These are phyloP conservation scores for Hydrolagus affinis DNA, from an alignment of 2,113 vertebrate genomes.

Conservation along the genomic window DNA sequence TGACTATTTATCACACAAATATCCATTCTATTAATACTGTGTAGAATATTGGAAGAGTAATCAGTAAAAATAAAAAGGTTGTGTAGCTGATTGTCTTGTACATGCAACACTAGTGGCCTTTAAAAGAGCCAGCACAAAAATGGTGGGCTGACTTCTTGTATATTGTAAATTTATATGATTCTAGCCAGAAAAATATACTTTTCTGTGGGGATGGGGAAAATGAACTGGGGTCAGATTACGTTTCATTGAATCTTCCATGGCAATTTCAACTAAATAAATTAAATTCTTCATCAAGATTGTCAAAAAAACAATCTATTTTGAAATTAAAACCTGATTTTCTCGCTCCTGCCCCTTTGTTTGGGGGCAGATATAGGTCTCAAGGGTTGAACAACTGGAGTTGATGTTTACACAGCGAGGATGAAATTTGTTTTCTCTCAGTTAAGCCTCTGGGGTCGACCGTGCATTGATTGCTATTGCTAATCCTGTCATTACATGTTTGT, in stretches of 20 bases:
- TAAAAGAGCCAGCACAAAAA: too few species aligned
- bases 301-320: neutral
- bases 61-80: too few species aligned
- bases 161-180: too few species aligned
- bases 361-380: neutral
- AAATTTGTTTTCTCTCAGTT: neutral
- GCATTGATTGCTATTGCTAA: too few species aligned
- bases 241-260: too few species aligned
- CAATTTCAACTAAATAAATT: too few species aligned
- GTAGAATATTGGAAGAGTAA: neutral
- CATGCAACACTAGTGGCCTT: too few species aligned
- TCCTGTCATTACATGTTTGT: too few species aligned
- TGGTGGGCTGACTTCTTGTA: too few species aligned
- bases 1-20: constrained; percentile 41
- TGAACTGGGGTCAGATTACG: too few species aligned
- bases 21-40: neutral
- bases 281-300: neutral
- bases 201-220: neutral
- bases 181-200: neutral
- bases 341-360: neutral
- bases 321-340: neutral
- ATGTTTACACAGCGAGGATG: neutral
- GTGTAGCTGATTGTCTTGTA: too few species aligned
- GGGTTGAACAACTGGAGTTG: neutral
- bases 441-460: neutral